Conservation (phyloP, 2,113 vertebrate genomes). For the Peromyscus polionotus region DNA sequence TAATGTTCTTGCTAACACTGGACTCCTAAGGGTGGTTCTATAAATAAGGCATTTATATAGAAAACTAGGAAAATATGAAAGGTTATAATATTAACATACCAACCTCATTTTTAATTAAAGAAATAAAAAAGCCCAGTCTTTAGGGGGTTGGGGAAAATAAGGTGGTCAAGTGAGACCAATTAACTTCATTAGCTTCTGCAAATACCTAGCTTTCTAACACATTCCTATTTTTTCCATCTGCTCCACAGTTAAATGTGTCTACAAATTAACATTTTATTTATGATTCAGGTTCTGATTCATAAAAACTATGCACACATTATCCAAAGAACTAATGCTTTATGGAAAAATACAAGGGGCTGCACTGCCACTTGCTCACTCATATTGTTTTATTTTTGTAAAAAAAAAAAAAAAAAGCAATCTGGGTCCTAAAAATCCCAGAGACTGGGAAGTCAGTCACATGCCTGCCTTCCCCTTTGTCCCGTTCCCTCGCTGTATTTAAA, state of each 20-base stretch:
- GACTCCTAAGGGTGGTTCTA: slow-evolving; percentile 86
- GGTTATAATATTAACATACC: slow-evolving; percentile 90
- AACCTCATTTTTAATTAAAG: slow-evolving; percentile 91
- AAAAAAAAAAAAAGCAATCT: background rate
- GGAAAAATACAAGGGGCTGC: slow-evolving; percentile 51
- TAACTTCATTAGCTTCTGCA: slow-evolving; percentile 90
- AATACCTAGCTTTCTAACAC: slow-evolving; percentile 88
- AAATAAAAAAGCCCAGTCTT: slow-evolving; percentile 89
- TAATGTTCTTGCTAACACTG: slow-evolving; percentile 84
- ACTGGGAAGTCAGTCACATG: background rate
- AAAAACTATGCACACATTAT: slow-evolving; percentile 81
- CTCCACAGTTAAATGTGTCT: slow-evolving; percentile 83
- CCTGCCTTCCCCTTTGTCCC: background rate
- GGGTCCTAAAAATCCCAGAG: background rate
- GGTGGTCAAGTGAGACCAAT: slow-evolving; percentile 89
- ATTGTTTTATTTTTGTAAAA: background rate
- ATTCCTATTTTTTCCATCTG: slow-evolving; percentile 88
- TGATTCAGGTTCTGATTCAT: slow-evolving; percentile 83
- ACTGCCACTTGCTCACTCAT: slow-evolving; percentile 37
- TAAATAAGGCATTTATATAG: slow-evolving; percentile 87
- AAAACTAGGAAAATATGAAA: slow-evolving; percentile 87
- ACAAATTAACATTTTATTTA: slow-evolving; percentile 89
- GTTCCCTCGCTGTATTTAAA: slow-evolving; percentile 1
- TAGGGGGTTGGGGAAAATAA: slow-evolving; percentile 87
- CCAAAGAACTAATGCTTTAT: slow-evolving; percentile 76